These are phyloP conservation scores for Macquaria australasica DNA, from an alignment of 2,113 vertebrate species.

Conservation along the genomic window DNA sequence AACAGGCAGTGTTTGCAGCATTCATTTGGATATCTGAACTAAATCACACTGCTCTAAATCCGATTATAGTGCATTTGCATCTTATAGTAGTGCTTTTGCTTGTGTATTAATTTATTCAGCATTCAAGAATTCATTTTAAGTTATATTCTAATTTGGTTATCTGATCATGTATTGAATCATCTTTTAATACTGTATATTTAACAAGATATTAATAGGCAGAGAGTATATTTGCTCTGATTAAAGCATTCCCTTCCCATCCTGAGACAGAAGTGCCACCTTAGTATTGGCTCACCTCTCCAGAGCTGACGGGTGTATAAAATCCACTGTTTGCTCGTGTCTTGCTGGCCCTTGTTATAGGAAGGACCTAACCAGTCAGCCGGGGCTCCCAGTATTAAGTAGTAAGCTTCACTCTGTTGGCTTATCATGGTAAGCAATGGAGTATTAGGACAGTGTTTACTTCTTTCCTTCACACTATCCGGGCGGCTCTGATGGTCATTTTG, in stretches of 20 bases:
- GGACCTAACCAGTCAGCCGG: slow-evolving; percentile 16
- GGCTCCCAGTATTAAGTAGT: slow-evolving; percentile 36
- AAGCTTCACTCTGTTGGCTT: slow-evolving; percentile 47
- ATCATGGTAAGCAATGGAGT: slow-evolving; percentile 14
- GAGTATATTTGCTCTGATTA: background rate
- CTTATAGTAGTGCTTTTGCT: background rate
- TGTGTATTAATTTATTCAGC: background rate
- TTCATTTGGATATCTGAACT: slow-evolving; percentile 19
- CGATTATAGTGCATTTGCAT: background rate
- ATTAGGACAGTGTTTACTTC: slow-evolving; percentile 41
- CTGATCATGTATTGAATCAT: background rate
- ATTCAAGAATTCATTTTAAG: background rate
- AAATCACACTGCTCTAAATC: background rate
- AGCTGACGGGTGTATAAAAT: slow-evolving; percentile 5
- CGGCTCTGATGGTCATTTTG: background rate
- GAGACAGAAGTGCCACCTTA: background rate
- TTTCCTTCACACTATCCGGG: background rate
- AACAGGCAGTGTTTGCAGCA: slow-evolving; percentile 28
- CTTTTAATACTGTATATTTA: background rate
- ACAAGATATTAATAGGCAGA: background rate
- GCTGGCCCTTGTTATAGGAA: background rate
- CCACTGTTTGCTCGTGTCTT: slow-evolving; percentile 46
- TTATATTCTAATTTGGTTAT: background rate
- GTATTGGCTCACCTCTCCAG: slow-evolving; percentile 16
- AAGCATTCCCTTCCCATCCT: background rate